Base-by-base conservation (phyloP, 2,888 invertebrate genomes). In the Xestobium rufovillosum region DNA sequence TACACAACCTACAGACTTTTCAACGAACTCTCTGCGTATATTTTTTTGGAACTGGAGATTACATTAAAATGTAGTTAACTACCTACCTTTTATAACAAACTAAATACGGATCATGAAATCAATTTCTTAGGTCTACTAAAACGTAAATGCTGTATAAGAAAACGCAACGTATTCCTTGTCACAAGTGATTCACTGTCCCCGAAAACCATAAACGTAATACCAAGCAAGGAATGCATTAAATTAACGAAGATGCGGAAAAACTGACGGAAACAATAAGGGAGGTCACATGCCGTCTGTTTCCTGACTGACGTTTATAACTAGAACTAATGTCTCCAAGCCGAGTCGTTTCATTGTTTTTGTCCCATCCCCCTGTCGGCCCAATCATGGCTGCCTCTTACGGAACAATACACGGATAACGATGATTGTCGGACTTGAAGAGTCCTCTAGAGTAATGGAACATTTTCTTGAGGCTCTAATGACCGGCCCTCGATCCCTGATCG, bases 361-460 rank as follows among this genome's bases (percentile, higher is more conserved):
- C 47, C 46, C 39, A 36, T 38, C 39, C 44, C 48, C 41, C 48
- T 48, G 43, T 50, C 48, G 52, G 50, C 59, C 55, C 59, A 59
- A 61, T 61, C 59, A 57, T 45, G 48, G 43, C 29, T 50, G 55
- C 44, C 47, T 40, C 34, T 32, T 32, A 50, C 39, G 42, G 55
- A 62, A 62, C 62, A 63, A 62, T 62, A 31, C 6, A 53, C 52
- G 59, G 60, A 61, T 62, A 63, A 63, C 61, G 63, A 63, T 63
- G 62, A 63, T 63, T 63, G 62, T 61, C 57, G 61, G 59, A 52
- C 53, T 49, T 56, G 41, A 57, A 61, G 62, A 47, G 52, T 58
- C 48, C 60, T 56, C 45, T 44, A 53, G 55, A 57, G 55, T 60
- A 57, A 59, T 61, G 61, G 61, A 60, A 59, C 60, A 58, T 61